Base-by-base conservation (phyloP, 2,113 vertebrate species). In the Cyrtonyx montezumae region DNA sequence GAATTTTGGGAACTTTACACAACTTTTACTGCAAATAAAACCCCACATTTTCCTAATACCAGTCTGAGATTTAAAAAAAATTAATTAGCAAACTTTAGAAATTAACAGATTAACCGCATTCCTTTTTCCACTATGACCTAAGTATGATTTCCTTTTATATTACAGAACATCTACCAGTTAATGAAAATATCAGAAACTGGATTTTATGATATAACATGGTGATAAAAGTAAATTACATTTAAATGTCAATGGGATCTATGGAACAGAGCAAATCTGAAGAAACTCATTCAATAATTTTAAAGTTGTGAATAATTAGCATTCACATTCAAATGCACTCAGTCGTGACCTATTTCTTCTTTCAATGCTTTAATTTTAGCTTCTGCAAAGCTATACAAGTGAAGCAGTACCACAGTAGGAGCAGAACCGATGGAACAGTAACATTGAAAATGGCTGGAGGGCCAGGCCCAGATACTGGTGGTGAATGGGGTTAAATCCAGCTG, bases 221-320 rank as follows among this genome's bases (percentile, higher is more conserved):
- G 78, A 92, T 95, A 94, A 94, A 53, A 94, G 62, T 55, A 28
- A 91, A 96, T 95, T 94, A 79, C 83, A 87, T 69, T 91, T 91
- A 92, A 96, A 96, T 79, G 84, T 79, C 96, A 95, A 69, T 87
- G 34, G 63, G 55, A 93, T 82, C 70, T 82, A 43, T 34, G 22
- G 45, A 91, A 92, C 32, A 87, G 56, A 81, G 53, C 16, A 92
- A 69, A 90, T 48, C 25, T 55, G n/a, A 94, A 84, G 78, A 91
- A 87, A 87, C 30, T 55, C 45, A 79, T 82, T 87, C 67, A 82
- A 71, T 92, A 87, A 88, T 89, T 95, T 90, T 90, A 4, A 94
- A 88, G 59, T 90, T 74, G 74, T 79, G 78, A 85, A 89, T 83
- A 91, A 89, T 91, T 77, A 91, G 75, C 40, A 80, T 49, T 55